A percentile compares a stretch with the other conserved stretches of the same genome.
Evolutionary conservation across 2,113 vertebrate genomes (phyloP).

Genomic region (Scolopax mira): DNA sequence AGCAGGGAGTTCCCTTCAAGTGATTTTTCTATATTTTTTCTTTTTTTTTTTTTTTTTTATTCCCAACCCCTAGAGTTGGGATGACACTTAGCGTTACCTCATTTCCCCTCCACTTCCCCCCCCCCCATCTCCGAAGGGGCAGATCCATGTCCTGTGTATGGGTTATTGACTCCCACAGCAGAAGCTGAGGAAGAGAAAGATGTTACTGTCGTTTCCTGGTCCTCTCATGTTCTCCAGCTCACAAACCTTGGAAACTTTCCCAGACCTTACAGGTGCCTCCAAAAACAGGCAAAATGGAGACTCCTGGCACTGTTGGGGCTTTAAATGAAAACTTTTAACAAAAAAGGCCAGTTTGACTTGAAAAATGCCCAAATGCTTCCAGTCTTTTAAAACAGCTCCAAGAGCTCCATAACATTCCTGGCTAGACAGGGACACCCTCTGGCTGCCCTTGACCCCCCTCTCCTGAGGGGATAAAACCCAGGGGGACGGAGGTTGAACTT

Average conservation of each 20-base stretch:
- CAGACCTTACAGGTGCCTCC: conserved; percentile 62
- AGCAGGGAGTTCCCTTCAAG: conserved; percentile 57
- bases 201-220: conserved; percentile 51
- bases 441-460: not conserved
- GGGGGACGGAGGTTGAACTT: not conserved
- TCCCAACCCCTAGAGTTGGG: conserved; percentile 1
- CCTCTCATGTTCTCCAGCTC: conserved; percentile 64
- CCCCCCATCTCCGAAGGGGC: conserved; percentile 32
- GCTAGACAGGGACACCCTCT: conserved; percentile 37
- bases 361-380: conserved; percentile 58
- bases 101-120: conserved; percentile 47
- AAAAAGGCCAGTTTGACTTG: conserved; percentile 61
- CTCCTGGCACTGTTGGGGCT: conserved; percentile 63
- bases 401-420: conserved; percentile 60
- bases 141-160: conserved; percentile 51
- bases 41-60: no score
- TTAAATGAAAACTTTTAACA: conserved; percentile 36
- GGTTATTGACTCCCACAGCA: conserved; percentile 68
- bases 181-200: conserved; percentile 69
- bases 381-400: conserved; percentile 51
- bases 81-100: conserved; percentile 56
- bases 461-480: no score
- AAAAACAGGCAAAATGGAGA: conserved; percentile 45
- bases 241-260: conserved; percentile 49
- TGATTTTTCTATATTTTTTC: not conserved